Evolutionary conservation across 1,140 invertebrate genomes (phyloP), one percentile per base, ranked within the genome.

Genomic region (Tetragonula clypearis): DNA sequence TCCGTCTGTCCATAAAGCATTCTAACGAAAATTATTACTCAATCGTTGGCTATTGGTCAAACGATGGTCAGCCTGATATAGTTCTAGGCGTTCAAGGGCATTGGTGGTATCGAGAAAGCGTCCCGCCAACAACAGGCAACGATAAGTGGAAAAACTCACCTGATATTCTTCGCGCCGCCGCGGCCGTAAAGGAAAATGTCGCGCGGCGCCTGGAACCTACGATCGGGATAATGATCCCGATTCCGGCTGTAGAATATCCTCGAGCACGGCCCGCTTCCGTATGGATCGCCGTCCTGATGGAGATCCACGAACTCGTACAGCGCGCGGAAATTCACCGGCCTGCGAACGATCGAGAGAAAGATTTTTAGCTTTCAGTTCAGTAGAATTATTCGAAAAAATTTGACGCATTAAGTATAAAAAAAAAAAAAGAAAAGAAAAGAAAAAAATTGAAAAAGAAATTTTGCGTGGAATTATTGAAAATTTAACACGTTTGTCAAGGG

Each of bases 271-370:
- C 96, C 96, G 15, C 92, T 95, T 0, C 97, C 97, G 92, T 96
- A 97, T 0, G 96, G 96, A 79, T 98, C 96, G 0, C 98, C 98
- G 90, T 98, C 97, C 94, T 98, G 97, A 84, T 97, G 97, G 5
- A 98, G 95, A 93, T 98, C 97, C 15, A 98, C 98, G 88, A 98
- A 98, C 93, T 98, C 98, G 94, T 98, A 98, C n/a, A 98, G 95
- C 0, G 98, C 96, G 89, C 97, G 97, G 92, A 98, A 98, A 88
- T 97, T 96, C 21, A 98, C 96, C 0, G 97, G 97, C 84, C 97
- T 97, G 94, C 58, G 95, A 95, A 30, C 30, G 69, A 72, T 41
- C 84, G 86, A 65, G 26, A 55, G 23, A 82, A 72, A 82, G 58
- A 49, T 75, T 49, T 8, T 49, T 30, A 30, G 30, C 30, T 30